Evolutionary conservation across 2,888 invertebrate genomes (phyloP).

Genomic region (Perizoma affinitatum): DNA sequence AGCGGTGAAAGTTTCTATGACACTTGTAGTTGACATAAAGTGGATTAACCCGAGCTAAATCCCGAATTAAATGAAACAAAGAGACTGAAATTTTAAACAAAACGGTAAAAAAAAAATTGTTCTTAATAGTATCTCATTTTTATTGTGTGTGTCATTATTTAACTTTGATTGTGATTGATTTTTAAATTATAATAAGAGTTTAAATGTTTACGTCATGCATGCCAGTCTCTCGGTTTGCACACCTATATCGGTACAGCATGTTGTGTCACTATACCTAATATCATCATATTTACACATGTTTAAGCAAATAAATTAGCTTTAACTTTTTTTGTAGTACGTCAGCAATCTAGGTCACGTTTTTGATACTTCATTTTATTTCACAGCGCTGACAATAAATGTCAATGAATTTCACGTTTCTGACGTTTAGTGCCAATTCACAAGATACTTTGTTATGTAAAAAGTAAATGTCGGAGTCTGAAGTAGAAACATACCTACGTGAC

Average conservation of each 20-base stretch:
- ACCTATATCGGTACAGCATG: too few species aligned
- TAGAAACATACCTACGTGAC: conserved; percentile 26
- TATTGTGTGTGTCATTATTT: too few species aligned
- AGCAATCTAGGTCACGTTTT: conserved; percentile 29
- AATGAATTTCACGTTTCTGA: conserved; percentile 30
- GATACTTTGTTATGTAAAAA: conserved; percentile 44
- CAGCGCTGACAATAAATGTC: conserved; percentile 34
- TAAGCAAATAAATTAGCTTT: too few species aligned
- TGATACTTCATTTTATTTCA: conserved; percentile 32
- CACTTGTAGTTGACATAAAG: conserved; percentile 50
- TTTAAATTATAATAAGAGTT: too few species aligned
- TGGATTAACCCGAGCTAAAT: conserved; percentile 40
- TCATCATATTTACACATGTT: too few species aligned
- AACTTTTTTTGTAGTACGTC: conserved; percentile 23
- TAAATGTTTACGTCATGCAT: too few species aligned
- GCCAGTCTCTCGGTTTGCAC: too few species aligned
- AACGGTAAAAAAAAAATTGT: too few species aligned
- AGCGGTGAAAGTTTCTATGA: conserved; percentile 59
- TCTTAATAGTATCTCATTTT: too few species aligned
- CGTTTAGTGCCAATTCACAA: conserved; percentile 49
- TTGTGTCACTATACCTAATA: too few species aligned
- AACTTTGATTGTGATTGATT: too few species aligned
- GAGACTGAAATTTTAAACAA: conserved; percentile 38
- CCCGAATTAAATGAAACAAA: conserved; percentile 48
- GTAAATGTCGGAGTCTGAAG: conserved; percentile 35